Evolutionary conservation across 2,113 vertebrate species (phyloP).

Genomic region (Hyla sarda): DNA sequence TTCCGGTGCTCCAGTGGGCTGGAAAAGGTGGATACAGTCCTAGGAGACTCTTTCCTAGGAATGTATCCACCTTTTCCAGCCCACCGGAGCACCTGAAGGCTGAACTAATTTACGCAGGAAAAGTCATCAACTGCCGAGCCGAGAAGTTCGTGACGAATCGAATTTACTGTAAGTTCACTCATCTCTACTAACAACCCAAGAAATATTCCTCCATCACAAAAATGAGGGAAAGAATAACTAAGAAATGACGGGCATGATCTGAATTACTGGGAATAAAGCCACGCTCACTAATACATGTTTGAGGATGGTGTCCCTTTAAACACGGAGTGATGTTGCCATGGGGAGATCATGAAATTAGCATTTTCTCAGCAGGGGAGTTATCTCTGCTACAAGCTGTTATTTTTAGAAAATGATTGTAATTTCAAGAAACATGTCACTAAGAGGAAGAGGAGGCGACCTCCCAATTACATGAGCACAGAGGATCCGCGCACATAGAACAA

Average conservation of each 20-base stretch:
- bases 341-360: conserved; percentile 80
- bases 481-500: background rate
- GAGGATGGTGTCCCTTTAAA: background rate
- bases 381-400: conserved; percentile 73
- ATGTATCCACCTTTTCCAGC: no score
- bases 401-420: conserved; percentile 74
- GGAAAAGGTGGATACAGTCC: no score
- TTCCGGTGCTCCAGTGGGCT: no score
- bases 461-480: background rate
- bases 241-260: background rate
- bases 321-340: conserved; percentile 76
- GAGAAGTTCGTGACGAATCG: no score
- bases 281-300: background rate
- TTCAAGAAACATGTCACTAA: conserved; percentile 44
- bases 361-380: conserved; percentile 71
- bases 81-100: no score
- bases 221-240: no score
- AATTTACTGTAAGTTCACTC: no score
- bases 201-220: background rate
- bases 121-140: no score
- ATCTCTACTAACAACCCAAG: background rate
- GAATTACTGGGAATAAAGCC: background rate
- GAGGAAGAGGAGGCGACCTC: conserved; percentile 32
- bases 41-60: no score
- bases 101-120: no score